These are phyloP conservation scores for Strigamia transsilvanica DNA, from an alignment of 2,888 invertebrate genomes.

Conservation along the genomic window DNA sequence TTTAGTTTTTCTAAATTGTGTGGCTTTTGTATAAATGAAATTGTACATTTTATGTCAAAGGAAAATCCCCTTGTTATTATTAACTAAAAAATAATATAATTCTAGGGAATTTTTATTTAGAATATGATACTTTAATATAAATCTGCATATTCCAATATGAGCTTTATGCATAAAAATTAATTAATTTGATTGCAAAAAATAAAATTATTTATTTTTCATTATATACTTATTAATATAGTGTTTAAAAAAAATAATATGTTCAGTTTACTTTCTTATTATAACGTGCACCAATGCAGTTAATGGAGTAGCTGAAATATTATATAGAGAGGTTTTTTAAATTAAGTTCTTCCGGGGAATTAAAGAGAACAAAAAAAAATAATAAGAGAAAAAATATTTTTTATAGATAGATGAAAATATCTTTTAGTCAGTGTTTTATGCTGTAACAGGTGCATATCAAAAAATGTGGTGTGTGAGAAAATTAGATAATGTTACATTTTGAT, in stretches of 20 bases:
- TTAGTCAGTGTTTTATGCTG: conserved; percentile 46
- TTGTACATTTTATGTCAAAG: conserved; percentile 42
- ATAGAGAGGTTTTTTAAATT: conserved; percentile 35
- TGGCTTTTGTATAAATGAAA: conserved; percentile 35
- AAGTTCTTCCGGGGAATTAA: conserved; percentile 39
- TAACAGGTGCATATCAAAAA: conserved; percentile 44
- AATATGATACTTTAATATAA: conserved; percentile 27
- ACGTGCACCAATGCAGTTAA: conserved; percentile 42
- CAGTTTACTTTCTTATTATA: neutral
- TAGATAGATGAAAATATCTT: conserved; percentile 46
- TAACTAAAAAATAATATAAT: neutral
- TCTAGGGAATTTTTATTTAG: conserved; percentile 22
- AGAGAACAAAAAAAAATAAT: neutral
- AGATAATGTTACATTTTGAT: neutral
- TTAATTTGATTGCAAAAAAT: conserved; percentile 35
- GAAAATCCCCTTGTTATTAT: conserved; percentile 41
- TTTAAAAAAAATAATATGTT: conserved; percentile 8
- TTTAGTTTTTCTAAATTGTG: neutral
- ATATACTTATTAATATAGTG: neutral
- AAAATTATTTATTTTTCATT: conserved; percentile 38
- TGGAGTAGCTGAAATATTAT: conserved; percentile 38
- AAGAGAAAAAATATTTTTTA: conserved; percentile 39
- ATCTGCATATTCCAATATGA: neutral
- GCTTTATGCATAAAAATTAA: conserved; percentile 4
- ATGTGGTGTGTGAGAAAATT: conserved; percentile 45